phyloP scores from a whole-genome alignment of 2,113 vertebrate species.

The Rafetus swinhoei region DNA sequence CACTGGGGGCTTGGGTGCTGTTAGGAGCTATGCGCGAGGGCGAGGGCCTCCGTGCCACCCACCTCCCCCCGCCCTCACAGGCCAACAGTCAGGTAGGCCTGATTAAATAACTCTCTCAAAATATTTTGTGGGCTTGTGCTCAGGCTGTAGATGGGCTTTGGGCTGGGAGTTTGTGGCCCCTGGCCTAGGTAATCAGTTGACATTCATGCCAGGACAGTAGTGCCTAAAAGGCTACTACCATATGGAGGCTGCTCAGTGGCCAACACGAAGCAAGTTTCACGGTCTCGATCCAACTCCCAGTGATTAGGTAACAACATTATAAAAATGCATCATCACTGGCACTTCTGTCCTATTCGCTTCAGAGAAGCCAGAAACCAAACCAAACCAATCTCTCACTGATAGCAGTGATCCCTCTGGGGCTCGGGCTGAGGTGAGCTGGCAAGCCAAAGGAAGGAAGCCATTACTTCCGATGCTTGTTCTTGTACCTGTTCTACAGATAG shows the following conservation, averaged over 20 bases:
- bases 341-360: conserved; percentile 4
- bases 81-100: too few species aligned
- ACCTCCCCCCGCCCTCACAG: too few species aligned
- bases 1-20: too few species aligned
- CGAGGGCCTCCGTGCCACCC: too few species aligned
- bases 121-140: too few species aligned
- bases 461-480: neutral
- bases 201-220: neutral
- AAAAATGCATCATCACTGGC: conserved; percentile 1
- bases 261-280: neutral
- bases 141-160: too few species aligned
- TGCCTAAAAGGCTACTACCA: neutral
- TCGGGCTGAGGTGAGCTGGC: neutral
- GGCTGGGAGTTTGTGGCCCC: too few species aligned
- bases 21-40: too few species aligned
- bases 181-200: neutral
- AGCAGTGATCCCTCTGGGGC: neutral
- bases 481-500: neutral
- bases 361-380: conserved; percentile 2
- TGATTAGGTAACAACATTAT: neutral
- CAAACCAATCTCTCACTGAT: neutral
- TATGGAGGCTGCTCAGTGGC: neutral
- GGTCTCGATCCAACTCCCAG: neutral
- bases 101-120: too few species aligned
- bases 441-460: conserved; percentile 24